Percentiles rank a stretch among this genome's conserved stretches.
Conservation (phyloP, 2,113 vertebrate species). For the Elanus axillaris region DNA sequence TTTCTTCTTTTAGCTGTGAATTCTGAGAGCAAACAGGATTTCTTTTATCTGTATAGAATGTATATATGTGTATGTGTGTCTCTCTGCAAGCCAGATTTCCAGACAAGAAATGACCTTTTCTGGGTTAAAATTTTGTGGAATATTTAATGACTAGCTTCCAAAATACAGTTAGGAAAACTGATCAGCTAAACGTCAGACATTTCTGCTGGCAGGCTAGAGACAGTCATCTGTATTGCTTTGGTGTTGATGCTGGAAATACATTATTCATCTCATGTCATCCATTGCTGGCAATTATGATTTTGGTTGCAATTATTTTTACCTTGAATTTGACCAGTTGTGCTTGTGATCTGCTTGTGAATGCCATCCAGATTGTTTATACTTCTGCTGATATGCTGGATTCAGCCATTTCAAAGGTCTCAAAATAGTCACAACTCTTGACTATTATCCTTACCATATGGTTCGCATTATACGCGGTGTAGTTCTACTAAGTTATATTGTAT, state of each 20-base stretch:
- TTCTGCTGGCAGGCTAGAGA: slow-evolving; percentile 7
- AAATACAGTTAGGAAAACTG: neutral
- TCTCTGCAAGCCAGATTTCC: neutral
- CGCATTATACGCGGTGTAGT: slow-evolving; percentile 13
- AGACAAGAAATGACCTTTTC: neutral
- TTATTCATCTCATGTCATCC: slow-evolving; percentile 52
- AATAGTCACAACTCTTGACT: slow-evolving; percentile 33
- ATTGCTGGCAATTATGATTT: slow-evolving; percentile 25
- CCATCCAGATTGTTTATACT: slow-evolving; percentile 52
- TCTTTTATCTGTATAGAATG: neutral
- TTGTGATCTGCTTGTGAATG: slow-evolving; percentile 56
- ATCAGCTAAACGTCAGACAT: neutral
- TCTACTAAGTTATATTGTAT: slow-evolving; percentile 41
- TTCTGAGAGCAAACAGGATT: neutral
- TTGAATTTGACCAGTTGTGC: slow-evolving; percentile 43
- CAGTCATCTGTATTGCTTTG: slow-evolving; percentile 18
- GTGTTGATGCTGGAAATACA: slow-evolving; percentile 40
- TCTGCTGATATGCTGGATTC: slow-evolving; percentile 39
- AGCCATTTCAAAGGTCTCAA: slow-evolving; percentile 43
- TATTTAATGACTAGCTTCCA: neutral
- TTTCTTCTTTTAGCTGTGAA: slow-evolving; percentile 3
- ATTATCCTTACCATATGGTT: slow-evolving; percentile 59
- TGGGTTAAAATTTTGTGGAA: neutral
- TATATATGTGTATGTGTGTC: neutral
- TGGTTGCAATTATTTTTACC: slow-evolving; percentile 62